These are phyloP conservation scores for Lipophrys pholis DNA, from an alignment of 2,113 vertebrate species.

Conservation along the genomic window DNA sequence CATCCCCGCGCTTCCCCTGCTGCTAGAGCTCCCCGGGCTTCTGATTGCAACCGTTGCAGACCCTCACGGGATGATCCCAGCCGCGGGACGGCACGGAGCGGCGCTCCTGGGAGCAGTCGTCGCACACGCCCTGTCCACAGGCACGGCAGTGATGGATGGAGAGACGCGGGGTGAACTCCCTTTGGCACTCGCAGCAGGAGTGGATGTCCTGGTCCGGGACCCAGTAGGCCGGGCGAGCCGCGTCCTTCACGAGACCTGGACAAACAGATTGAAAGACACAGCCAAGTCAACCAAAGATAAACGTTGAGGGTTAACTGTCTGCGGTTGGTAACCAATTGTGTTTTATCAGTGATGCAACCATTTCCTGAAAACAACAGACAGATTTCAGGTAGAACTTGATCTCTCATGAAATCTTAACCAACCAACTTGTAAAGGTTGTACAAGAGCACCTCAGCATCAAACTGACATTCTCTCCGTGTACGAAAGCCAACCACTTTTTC, in stretches of 20 bases:
- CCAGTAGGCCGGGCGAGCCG: conserved; percentile 96
- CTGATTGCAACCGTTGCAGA: conserved; percentile 94
- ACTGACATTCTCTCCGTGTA: too few species aligned
- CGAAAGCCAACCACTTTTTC: too few species aligned
- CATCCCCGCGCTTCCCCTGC: background rate
- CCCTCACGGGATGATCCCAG: conserved; percentile 98
- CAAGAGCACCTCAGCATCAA: too few species aligned
- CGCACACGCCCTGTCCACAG: conserved; percentile 97
- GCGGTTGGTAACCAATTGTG: too few species aligned
- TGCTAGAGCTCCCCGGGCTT: conserved; percentile 96
- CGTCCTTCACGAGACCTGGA: conserved; percentile 94
- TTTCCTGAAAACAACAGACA: too few species aligned
- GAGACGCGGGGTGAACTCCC: conserved; percentile 90
- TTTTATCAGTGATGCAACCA: too few species aligned
- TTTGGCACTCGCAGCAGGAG: conserved; percentile 91
- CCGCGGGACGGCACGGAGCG: conserved; percentile 94
- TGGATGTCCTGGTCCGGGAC: conserved; percentile 97
- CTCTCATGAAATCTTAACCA: too few species aligned
- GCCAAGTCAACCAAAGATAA: too few species aligned
- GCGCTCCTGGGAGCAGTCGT: conserved; percentile 92
- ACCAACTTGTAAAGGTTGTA: too few species aligned
- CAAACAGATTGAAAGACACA: background rate
- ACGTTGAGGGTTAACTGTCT: too few species aligned
- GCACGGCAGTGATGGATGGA: conserved; percentile 98
- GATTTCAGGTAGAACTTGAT: too few species aligned